These are phyloP conservation scores for Chiloscyllium punctatum DNA, from an alignment of 2,797 vertebrate genomes.

Conservation along the genomic window DNA sequence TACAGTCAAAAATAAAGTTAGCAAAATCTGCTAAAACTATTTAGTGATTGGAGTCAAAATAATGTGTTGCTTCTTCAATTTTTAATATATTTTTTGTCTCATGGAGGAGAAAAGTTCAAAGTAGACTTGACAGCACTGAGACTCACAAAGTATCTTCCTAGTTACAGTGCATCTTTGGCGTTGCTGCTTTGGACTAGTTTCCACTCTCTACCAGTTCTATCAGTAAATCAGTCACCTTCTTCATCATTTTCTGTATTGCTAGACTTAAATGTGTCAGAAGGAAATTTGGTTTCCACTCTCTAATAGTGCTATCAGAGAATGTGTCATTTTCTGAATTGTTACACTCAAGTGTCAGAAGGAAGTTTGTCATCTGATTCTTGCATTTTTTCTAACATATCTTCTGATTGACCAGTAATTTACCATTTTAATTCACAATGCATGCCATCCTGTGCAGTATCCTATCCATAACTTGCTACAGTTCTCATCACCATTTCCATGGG, in stretches of 20 bases:
- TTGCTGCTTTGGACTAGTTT: not conserved
- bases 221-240: conserved; percentile 15
- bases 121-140: not conserved
- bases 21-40: not conserved
- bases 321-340: not conserved
- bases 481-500: not conserved
- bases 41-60: not conserved
- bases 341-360: not conserved
- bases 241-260: not conserved
- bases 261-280: conserved; percentile 13
- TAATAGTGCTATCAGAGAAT: not conserved
- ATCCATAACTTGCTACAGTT: not conserved
- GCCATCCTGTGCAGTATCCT: not conserved
- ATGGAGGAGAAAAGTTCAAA: not conserved
- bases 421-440: not conserved
- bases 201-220: not conserved
- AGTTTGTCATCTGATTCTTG: not conserved
- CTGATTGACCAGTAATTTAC: conserved; percentile 7
- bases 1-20: not conserved
- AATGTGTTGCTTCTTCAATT: not conserved
- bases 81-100: not conserved
- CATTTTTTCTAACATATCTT: conserved; percentile 9
- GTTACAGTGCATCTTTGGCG: not conserved
- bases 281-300: conserved; percentile 2
- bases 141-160: not conserved